Conservation (phyloP, 2,113 vertebrate species). For the Prietella phreatophila region DNA sequence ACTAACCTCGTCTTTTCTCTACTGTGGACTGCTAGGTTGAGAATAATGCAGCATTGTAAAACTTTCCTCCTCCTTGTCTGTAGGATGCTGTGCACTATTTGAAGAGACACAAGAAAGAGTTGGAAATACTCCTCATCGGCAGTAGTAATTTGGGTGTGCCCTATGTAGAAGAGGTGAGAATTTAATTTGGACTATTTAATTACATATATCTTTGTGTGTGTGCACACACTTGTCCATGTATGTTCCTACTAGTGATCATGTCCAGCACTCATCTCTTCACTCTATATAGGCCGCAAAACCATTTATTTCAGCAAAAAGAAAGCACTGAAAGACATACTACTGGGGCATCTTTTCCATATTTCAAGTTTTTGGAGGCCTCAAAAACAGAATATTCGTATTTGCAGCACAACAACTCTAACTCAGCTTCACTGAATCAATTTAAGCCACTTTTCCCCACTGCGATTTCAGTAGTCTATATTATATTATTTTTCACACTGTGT, state of each 20-base stretch:
- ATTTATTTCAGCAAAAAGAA: not conserved
- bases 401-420: not conserved
- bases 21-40: not conserved
- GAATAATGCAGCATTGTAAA: not conserved
- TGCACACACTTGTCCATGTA: not conserved
- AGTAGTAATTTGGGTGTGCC: conserved; percentile 76
- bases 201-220: not conserved
- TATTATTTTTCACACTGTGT: not conserved
- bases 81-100: conserved; percentile 79
- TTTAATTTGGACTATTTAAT: not conserved
- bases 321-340: not conserved
- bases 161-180: conserved; percentile 82
- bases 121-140: conserved; percentile 80
- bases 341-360: not conserved
- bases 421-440: not conserved
- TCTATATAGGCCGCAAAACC: not conserved
- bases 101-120: conserved; percentile 81
- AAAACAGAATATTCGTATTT: not conserved
- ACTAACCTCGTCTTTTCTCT: not conserved
- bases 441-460: not conserved
- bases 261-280: not conserved
- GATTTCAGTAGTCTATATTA: not conserved
- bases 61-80: conserved; percentile 11
- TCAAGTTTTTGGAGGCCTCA: not conserved
- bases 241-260: not conserved